A percentile compares a stretch with the other conserved stretches of the same genome.
Evolutionary conservation across 92 coral and sea anemone species (phyloP).

Genomic region (Ricordea florida): DNA sequence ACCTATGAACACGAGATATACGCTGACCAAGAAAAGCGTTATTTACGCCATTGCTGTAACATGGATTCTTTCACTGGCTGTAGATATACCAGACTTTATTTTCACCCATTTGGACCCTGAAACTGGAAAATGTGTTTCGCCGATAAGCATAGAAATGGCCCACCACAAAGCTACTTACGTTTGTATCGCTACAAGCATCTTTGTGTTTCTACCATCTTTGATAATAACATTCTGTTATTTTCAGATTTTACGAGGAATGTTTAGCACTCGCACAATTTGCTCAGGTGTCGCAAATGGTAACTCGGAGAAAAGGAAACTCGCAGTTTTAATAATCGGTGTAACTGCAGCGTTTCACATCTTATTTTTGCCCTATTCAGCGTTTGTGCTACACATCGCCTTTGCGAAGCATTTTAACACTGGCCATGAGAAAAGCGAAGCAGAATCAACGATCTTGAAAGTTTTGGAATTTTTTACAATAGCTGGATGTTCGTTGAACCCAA

Average conservation of each 20-base stretch:
- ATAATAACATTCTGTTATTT: constrained; percentile 21
- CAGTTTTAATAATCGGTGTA: constrained; percentile 18
- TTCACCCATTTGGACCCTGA: constrained; percentile 5
- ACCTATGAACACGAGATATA: constrained; percentile 20
- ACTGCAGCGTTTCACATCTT: constrained; percentile 20
- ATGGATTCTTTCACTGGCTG: constrained; percentile 4
- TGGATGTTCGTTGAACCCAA: constrained; percentile 14
- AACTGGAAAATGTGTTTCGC: constrained; percentile 16
- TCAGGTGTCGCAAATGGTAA: constrained; percentile 20
- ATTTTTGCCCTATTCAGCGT: constrained; percentile 10
- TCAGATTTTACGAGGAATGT: constrained; percentile 35
- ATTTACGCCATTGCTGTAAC: constrained; percentile 14
- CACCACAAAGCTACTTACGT: not conserved
- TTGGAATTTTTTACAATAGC: constrained; percentile 9
- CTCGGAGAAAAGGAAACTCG: constrained; percentile 27
- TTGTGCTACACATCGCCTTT: constrained; percentile 8
- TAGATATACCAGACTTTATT: constrained; percentile 26
- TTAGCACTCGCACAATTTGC: constrained; percentile 14
- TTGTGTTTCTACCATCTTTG: not conserved
- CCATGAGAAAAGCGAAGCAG: not conserved
- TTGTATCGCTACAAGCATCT: not conserved
- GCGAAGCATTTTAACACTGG: not conserved
- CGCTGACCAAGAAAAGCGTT: constrained; percentile 1
- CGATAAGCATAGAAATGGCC: constrained; percentile 8
- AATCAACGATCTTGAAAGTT: not conserved